phyloP scores from a whole-genome alignment of 2,113 vertebrate genomes.

The Sinocyclocheilus grahami region DNA sequence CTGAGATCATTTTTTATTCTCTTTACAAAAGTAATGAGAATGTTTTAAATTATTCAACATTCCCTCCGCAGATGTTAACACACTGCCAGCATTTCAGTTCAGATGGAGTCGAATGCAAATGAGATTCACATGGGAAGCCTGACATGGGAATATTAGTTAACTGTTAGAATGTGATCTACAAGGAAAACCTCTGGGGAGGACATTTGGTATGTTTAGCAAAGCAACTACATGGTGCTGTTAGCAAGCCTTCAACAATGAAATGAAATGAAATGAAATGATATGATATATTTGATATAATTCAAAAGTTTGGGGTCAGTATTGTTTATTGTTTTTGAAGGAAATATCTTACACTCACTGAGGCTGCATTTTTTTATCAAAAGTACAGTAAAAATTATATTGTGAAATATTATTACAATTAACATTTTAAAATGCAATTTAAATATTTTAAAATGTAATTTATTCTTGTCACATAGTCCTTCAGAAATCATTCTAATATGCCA shows the following conservation, averaged over 20 bases:
- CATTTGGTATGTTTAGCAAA: neutral
- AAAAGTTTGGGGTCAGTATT: neutral
- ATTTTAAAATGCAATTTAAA: no score
- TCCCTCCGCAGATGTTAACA: neutral
- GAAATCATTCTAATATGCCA: no score
- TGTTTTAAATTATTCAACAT: constrained; percentile 25
- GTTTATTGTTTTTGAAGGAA: no score
- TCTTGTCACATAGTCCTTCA: no score
- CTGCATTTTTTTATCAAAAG: no score
- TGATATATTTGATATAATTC: no score
- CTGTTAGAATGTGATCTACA: neutral
- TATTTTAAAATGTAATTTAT: no score
- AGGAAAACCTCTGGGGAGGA: neutral
- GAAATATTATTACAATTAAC: no score
- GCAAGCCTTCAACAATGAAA: neutral
- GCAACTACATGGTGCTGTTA: neutral
- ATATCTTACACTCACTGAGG: neutral
- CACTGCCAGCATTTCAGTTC: neutral
- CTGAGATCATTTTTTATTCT: constrained; percentile 16
- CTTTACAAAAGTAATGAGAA: constrained; percentile 36
- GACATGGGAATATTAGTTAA: neutral
- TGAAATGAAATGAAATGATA: neutral
- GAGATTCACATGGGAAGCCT: neutral
- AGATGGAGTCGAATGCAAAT: neutral
- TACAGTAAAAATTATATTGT: no score